Conservation (phyloP, 2,797 vertebrate genomes). For the Eurystomus glaucurus region DNA sequence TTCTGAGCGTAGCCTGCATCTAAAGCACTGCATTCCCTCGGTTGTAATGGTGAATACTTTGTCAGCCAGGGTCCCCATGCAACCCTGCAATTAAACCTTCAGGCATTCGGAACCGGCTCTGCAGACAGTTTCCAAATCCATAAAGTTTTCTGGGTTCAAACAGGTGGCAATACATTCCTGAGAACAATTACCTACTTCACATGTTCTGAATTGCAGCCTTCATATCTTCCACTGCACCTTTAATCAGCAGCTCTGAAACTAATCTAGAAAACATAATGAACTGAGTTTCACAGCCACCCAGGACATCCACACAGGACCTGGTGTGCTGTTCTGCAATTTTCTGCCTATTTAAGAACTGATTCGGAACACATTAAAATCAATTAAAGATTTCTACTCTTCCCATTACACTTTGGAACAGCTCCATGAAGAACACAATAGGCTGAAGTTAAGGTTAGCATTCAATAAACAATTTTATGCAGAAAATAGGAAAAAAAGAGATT, state of each 20-base stretch:
- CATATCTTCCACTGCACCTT: neutral
- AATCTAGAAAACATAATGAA: conserved; percentile 18
- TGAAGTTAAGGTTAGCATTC: neutral
- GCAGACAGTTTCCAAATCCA: neutral
- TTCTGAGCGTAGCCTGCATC: neutral
- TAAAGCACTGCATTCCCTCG: neutral
- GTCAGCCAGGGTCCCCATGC: neutral
- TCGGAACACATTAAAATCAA: conserved; percentile 1
- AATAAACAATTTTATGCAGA: neutral
- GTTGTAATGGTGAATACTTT: rapidly evolving
- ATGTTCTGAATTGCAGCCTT: neutral
- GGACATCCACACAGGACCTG: neutral
- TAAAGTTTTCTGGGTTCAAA: neutral
- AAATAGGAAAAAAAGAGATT: neutral
- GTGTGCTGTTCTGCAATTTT: neutral
- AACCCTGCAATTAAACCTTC: rapidly evolving
- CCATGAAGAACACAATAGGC: neutral
- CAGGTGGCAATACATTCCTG: neutral
- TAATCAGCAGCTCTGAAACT: conserved; percentile 33
- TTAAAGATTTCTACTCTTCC: conserved; percentile 10
- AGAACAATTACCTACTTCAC: neutral
- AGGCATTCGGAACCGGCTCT: rapidly evolving
- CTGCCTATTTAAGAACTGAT: conserved; percentile 31
- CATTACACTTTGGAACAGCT: neutral
- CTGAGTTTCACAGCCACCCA: neutral